Percentiles rank a stretch among this genome's conserved stretches.
Conservation (phyloP, 2,797 vertebrate genomes). For the Tenualosa thibaudeaui region DNA sequence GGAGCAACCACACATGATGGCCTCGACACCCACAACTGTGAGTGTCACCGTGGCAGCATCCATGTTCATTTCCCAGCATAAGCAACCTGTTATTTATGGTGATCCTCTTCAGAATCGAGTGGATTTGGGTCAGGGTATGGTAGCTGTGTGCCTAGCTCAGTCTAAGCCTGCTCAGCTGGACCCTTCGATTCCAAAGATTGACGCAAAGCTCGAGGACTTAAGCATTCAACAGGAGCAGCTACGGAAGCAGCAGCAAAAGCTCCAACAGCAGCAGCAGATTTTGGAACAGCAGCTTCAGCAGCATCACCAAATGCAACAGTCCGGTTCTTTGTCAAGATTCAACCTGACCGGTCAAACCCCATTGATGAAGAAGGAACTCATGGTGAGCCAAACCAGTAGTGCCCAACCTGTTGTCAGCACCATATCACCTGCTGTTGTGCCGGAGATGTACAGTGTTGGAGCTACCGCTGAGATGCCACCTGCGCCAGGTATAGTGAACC, state of each 20-base stretch:
- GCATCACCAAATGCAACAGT: conserved; percentile 77
- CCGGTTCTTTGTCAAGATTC: conserved; percentile 82
- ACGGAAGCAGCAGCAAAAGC: conserved; percentile 73
- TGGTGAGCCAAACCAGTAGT: conserved; percentile 81
- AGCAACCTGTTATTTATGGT: conserved; percentile 89
- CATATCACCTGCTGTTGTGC: conserved; percentile 68
- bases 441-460: conserved; percentile 74
- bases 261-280: conserved; percentile 74
- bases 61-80: conserved; percentile 91
- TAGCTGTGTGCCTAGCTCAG: conserved; percentile 89
- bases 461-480: conserved; percentile 80
- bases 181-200: conserved; percentile 77
- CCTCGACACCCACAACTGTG: conserved; percentile 84
- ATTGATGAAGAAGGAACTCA: conserved; percentile 84
- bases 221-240: conserved; percentile 76
- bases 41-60: conserved; percentile 92
- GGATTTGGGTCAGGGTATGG: conserved; percentile 89
- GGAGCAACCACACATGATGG: conserved; percentile 81
- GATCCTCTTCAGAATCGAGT: conserved; percentile 91
- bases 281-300: conserved; percentile 78
- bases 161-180: conserved; percentile 77
- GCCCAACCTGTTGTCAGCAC: conserved; percentile 71
- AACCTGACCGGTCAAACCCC: conserved; percentile 80
- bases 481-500: conserved; percentile 69
- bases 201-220: conserved; percentile 83